Percentiles rank a stretch among this genome's conserved stretches.
phyloP scores from a whole-genome alignment of 2,113 vertebrate species.

The Dicentrarchus labrax region DNA sequence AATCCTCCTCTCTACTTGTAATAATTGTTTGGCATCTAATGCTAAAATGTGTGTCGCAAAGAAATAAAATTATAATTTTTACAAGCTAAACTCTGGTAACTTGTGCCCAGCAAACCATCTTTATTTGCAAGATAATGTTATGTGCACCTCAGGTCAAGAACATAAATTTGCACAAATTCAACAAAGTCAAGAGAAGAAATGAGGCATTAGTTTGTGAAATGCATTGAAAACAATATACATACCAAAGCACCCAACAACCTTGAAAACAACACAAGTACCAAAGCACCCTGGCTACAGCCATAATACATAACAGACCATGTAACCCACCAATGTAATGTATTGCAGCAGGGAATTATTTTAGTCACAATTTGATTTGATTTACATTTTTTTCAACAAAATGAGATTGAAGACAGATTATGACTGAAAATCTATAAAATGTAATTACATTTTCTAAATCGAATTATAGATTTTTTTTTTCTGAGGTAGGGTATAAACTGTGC shows the following conservation, averaged over 20 bases:
- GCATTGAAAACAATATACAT: not conserved
- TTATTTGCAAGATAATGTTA: not conserved
- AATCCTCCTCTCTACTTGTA: slow-evolving; percentile 13
- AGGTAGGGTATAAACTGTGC: too few relatives aligned
- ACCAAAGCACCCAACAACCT: not conserved
- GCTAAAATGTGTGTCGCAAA: not conserved
- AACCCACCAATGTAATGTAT: not conserved
- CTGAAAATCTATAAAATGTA: too few relatives aligned
- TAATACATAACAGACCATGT: too few relatives aligned
- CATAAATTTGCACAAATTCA: slow-evolving; percentile 19
- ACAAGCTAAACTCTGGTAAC: not conserved
- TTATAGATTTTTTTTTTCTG: too few relatives aligned
- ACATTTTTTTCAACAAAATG: too few relatives aligned
- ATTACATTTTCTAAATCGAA: too few relatives aligned
- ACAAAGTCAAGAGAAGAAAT: not conserved
- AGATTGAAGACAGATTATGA: too few relatives aligned
- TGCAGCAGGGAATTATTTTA: not conserved
- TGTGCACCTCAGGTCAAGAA: not conserved
- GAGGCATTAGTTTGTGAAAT: not conserved
- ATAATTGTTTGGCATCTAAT: slow-evolving; percentile 30
- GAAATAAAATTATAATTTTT: not conserved
- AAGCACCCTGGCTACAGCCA: too few relatives aligned
- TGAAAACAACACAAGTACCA: not conserved
- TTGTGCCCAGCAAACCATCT: not conserved
- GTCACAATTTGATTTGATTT: too few relatives aligned